Evolutionary conservation across 1,140 invertebrate species (phyloP), one percentile per base, ranked within the genome.

Genomic region (Aplysia californica): DNA sequence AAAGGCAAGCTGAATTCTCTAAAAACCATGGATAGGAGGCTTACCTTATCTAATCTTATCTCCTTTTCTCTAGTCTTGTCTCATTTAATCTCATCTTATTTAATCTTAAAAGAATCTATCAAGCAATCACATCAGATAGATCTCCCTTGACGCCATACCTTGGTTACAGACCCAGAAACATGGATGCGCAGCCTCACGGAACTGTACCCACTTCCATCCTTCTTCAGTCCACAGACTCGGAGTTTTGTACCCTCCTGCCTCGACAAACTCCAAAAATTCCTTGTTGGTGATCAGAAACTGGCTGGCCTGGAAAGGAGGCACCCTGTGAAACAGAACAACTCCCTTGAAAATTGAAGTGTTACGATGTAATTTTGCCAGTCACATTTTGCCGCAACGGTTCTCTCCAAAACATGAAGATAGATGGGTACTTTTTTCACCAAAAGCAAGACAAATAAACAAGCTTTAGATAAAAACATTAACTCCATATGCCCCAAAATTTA

Each of bases 121-220:
- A n/a, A n/a, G n/a, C n/a, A n/a, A n/a, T n/a, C n/a, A n/a, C n/a
- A n/a, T n/a, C n/a, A n/a, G n/a, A n/a, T n/a, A n/a, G n/a, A n/a
- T n/a, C n/a, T n/a, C n/a, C n/a, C n/a, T n/a, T n/a, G n/a, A n/a
- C n/a, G n/a, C n/a, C n/a, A n/a, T 77, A 88, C 88, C 85, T 76
- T 86, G 76, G 66, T 83, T 68, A 79, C 88, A 90, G 1, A 87
- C 78, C 89, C 89, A 90, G 79, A 89, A 90, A 10, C 81, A 80
- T 29, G 89, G 89, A 72, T 89, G 88, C 20, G 73, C 81, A 0
- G 86, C 83, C 59, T 87, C 68, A 64, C 85, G 78, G 79, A 80
- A 89, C 56, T 78, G 38, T 61, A 80, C 78, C 89, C 89, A 90
- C 56, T 82, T 76, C 88, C 88, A 89, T 0, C 86, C 89, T 66